These are phyloP conservation scores for Palaemon carinicauda DNA, from an alignment of 1,140 invertebrate species.

Conservation along the genomic window DNA sequence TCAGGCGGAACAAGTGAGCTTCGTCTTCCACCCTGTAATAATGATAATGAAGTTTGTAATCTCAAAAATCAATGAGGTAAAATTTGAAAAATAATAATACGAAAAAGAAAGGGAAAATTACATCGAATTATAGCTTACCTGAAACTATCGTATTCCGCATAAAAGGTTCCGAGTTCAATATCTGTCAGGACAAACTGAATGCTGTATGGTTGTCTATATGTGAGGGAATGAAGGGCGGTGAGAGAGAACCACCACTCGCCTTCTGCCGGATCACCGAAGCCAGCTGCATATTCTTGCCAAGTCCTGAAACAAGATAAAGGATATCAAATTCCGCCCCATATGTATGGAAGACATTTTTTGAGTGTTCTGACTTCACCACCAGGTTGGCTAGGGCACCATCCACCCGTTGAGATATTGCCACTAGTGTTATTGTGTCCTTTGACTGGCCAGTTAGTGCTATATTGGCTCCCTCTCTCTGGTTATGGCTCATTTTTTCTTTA, in stretches of 20 bases:
- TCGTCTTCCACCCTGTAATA: conserved; percentile 27
- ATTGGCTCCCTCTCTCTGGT: no score
- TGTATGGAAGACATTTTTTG: no score
- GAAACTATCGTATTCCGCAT: background rate
- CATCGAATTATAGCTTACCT: background rate
- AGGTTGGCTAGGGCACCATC: no score
- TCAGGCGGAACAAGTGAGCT: background rate
- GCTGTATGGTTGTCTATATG: conserved; percentile 2
- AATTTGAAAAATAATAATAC: no score
- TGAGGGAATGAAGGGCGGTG: conserved; percentile 11
- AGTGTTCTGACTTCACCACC: no score
- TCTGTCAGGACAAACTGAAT: background rate
- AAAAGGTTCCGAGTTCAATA: background rate
- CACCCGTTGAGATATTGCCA: no score
- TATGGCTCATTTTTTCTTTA: no score
- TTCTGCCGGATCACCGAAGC: conserved; percentile 5
- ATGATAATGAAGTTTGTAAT: background rate
- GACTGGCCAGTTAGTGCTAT: no score
- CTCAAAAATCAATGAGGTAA: background rate
- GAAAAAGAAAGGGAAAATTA: no score
- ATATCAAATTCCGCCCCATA: background rate
- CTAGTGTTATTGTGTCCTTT: no score
- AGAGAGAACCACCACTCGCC: conserved; percentile 33
- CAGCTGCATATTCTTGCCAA: conserved; percentile 1
- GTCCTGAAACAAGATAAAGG: background rate